Evolutionary conservation across 1,140 invertebrate genomes (phyloP).

Genomic region (Drosophila triauraria): DNA sequence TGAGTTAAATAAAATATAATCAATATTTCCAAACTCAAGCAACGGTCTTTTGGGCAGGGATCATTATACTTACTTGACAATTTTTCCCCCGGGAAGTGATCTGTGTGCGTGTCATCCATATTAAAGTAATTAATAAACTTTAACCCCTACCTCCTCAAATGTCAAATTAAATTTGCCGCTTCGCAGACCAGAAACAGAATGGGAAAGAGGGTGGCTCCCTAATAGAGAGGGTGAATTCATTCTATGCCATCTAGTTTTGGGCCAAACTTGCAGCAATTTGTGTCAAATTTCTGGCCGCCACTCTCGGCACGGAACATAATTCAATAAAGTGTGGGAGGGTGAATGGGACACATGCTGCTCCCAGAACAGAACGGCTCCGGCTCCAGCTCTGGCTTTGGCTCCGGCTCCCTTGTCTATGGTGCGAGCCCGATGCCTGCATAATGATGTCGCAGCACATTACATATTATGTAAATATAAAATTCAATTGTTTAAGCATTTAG

Average conservation of each 20-base stretch:
- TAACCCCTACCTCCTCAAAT: slow-evolving; percentile 27
- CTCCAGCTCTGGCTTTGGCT: not conserved
- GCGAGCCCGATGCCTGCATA: slow-evolving; percentile 56
- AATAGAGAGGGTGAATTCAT: slow-evolving; percentile 14
- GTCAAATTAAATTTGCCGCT: slow-evolving; percentile 45
- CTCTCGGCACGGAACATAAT: slow-evolving; percentile 62
- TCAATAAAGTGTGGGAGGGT: slow-evolving; percentile 62
- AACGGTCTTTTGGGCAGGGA: too few relatives aligned
- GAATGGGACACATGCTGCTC: slow-evolving; percentile 38
- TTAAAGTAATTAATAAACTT: slow-evolving; percentile 49
- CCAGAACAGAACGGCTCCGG: not conserved
- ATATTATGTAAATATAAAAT: slow-evolving; percentile 84
- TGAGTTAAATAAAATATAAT: too few relatives aligned
- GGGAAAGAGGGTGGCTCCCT: slow-evolving; percentile 1
- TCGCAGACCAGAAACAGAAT: slow-evolving; percentile 8
- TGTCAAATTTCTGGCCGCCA: slow-evolving; percentile 71
- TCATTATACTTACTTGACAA: not conserved
- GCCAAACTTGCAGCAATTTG: slow-evolving; percentile 64
- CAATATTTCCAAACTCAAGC: not conserved
- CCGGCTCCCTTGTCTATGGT: slow-evolving; percentile 1
- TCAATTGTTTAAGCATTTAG: slow-evolving; percentile 84
- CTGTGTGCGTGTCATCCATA: not conserved
- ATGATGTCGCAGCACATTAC: slow-evolving; percentile 83
- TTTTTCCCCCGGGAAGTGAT: not conserved
- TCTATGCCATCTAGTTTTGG: slow-evolving; percentile 48